A percentile compares a stretch with the other conserved stretches of the same genome.
Evolutionary conservation across 2,888 invertebrate genomes (phyloP).

Genomic region (Apamea anceps): DNA sequence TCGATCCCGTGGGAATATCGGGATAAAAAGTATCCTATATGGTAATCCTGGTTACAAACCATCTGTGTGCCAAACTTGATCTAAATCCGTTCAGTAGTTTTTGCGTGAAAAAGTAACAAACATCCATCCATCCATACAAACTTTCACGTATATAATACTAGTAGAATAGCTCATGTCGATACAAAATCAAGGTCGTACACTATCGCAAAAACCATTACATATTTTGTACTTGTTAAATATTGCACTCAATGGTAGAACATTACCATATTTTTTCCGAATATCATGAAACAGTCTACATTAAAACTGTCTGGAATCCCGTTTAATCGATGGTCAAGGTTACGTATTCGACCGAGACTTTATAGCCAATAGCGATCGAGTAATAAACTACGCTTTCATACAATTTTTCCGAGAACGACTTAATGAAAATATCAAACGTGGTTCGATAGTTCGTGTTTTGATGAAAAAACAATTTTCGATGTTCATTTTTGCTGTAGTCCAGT

Average conservation of each 20-base stretch:
- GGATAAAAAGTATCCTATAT: too few relatives aligned
- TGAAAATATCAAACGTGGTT: background rate
- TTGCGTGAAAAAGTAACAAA: too few relatives aligned
- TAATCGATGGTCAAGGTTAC: background rate
- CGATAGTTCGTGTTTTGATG: background rate
- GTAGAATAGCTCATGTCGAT: too few relatives aligned
- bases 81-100: too few relatives aligned
- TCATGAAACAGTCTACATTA: background rate
- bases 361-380: background rate
- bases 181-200: too few relatives aligned
- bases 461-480: background rate
- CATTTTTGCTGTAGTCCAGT: background rate
- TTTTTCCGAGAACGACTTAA: background rate
- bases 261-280: background rate
- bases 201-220: too few relatives aligned
- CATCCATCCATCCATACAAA: too few relatives aligned
- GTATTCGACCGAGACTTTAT: background rate
- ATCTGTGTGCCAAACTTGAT: too few relatives aligned
- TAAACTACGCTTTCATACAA: background rate
- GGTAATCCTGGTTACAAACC: too few relatives aligned
- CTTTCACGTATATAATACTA: too few relatives aligned
- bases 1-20: too few relatives aligned
- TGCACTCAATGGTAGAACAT: background rate
- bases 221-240: background rate
- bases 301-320: background rate